Evolutionary conservation across 2,888 invertebrate genomes (phyloP).

Genomic region (Eristalis intricaria): DNA sequence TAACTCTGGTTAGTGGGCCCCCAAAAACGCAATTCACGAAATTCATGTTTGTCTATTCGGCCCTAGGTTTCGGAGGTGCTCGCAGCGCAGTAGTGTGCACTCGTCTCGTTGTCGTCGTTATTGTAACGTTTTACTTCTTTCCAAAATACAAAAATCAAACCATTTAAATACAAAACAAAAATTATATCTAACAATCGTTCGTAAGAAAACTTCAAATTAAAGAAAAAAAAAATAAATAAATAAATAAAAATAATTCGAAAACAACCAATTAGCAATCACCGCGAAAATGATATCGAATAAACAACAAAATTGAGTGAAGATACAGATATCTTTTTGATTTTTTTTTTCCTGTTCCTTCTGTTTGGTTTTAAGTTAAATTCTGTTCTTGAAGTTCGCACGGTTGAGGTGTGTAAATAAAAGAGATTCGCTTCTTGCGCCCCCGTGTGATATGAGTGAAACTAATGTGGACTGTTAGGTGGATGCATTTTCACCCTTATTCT

Average conservation of each 20-base stretch:
- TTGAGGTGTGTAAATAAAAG: constrained; percentile 42
- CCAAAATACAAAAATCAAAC: constrained; percentile 56
- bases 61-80: constrained; percentile 82
- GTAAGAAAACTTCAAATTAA: constrained; percentile 56
- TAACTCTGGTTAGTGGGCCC: constrained; percentile 76
- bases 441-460: constrained; percentile 54
- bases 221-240: constrained; percentile 39
- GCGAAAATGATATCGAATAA: constrained; percentile 68
- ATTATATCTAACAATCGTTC: constrained; percentile 28
- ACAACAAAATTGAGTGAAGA: constrained; percentile 63
- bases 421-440: constrained; percentile 29
- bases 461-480: constrained; percentile 60
- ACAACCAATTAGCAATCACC: constrained; percentile 50
- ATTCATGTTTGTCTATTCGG: constrained; percentile 82
- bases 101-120: constrained; percentile 74
- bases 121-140: constrained; percentile 76
- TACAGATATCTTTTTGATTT: constrained; percentile 38
- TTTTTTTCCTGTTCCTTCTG: constrained; percentile 2
- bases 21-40: constrained; percentile 81
- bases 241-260: constrained; percentile 44
- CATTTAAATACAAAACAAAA: constrained; percentile 36
- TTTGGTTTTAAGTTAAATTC: neutral
- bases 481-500: constrained; percentile 67
- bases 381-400: constrained; percentile 27
- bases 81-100: constrained; percentile 80